Conservation (phyloP, 2,113 vertebrate genomes). For the Neofelis nebulosa region DNA sequence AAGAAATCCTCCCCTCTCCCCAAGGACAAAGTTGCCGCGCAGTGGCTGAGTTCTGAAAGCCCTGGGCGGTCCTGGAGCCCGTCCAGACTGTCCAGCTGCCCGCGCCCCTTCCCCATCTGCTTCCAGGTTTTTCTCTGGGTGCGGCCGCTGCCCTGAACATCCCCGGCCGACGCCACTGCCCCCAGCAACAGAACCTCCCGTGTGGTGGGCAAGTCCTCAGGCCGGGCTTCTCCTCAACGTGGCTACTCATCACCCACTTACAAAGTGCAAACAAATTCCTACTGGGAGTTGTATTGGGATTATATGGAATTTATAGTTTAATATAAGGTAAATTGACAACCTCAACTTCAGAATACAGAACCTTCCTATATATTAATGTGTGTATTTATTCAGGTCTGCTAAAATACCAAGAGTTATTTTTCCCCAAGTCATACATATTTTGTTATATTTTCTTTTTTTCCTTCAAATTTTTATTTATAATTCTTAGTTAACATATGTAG, state of each 20-base stretch:
- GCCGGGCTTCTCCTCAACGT: not conserved
- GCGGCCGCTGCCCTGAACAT: fast-evolving
- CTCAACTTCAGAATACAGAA: not conserved
- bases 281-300: not conserved
- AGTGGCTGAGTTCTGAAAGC: fast-evolving
- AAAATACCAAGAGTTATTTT: not conserved
- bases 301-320: not conserved
- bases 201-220: not conserved
- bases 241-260: not conserved
- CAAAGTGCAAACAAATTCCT: not conserved
- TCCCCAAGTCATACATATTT: not conserved
- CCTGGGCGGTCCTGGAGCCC: not conserved
- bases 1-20: not conserved
- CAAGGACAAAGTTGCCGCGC: not conserved
- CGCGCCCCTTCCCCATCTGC: not conserved
- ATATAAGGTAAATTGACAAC: fast-evolving
- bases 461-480: too few species aligned
- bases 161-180: not conserved
- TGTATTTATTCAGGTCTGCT: not conserved
- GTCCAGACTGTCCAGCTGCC: not conserved
- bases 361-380: not conserved
- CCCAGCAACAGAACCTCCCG: not conserved
- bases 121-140: not conserved
- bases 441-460: not conserved
- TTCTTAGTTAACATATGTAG: too few species aligned